Conservation (phyloP, 2,113 vertebrate genomes). For the Solenodon paradoxus region DNA sequence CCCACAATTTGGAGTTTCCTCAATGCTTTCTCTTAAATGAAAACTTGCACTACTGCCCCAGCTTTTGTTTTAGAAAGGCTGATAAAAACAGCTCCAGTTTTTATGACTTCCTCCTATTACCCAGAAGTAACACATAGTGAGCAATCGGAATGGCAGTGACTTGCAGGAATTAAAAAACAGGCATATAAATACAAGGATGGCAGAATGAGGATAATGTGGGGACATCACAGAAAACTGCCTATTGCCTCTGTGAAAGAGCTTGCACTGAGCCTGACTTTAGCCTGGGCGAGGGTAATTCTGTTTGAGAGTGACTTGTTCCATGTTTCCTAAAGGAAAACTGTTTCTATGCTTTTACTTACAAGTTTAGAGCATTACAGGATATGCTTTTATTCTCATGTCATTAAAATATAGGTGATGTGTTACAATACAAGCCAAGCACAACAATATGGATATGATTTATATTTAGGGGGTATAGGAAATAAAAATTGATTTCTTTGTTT, state of each 20-base stretch:
- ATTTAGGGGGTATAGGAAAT: neutral
- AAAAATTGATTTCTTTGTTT: slow-evolving; percentile 28
- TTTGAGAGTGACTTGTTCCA: neutral
- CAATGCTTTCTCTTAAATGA: neutral
- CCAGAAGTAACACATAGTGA: slow-evolving; percentile 18
- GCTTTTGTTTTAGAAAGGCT: neutral
- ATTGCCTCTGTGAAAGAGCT: neutral
- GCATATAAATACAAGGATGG: neutral
- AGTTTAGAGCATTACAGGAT: neutral
- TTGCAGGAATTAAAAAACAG: neutral
- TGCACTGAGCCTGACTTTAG: neutral
- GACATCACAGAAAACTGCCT: neutral
- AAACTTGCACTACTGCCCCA: neutral
- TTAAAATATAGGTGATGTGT: slow-evolving; percentile 11
- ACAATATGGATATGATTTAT: neutral
- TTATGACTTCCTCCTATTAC: neutral
- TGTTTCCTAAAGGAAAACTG: neutral
- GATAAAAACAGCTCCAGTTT: neutral
- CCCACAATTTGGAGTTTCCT: neutral
- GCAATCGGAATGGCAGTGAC: neutral
- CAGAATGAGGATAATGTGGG: neutral
- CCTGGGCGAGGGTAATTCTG: neutral
- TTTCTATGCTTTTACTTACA: neutral
- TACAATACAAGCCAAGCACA: slow-evolving; percentile 6
- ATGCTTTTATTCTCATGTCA: neutral